These are phyloP conservation scores for Colaptes auratus DNA, from an alignment of 2,113 vertebrate genomes.

Conservation along the genomic window DNA sequence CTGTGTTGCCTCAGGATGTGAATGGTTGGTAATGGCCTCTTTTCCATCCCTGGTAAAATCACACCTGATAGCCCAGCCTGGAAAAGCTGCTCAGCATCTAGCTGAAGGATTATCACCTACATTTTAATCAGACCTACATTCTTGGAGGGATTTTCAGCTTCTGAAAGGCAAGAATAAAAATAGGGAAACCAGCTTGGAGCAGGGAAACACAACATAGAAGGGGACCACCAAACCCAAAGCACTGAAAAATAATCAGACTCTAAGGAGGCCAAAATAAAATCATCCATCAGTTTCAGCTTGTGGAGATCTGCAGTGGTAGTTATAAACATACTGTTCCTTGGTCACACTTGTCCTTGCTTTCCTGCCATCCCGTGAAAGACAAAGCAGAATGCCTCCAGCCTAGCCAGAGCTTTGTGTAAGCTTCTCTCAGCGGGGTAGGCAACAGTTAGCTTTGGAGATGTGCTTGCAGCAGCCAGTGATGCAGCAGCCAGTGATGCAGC, in stretches of 20 bases:
- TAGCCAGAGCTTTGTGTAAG: background rate
- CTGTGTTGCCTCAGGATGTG: background rate
- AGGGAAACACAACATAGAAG: background rate
- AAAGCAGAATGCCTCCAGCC: background rate
- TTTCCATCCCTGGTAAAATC: background rate
- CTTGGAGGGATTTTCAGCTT: background rate
- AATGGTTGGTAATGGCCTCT: background rate
- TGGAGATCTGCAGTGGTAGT: background rate
- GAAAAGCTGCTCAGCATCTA: background rate
- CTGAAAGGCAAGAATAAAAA: background rate
- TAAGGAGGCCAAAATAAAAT: background rate
- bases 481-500: no score
- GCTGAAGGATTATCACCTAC: background rate
- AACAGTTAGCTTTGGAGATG: fast-evolving
- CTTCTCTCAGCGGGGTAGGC: background rate
- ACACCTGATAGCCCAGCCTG: background rate
- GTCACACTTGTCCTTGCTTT: background rate
- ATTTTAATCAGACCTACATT: background rate
- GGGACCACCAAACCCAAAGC: background rate
- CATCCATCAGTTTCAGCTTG: background rate
- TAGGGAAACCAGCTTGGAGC: background rate
- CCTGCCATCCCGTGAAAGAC: background rate
- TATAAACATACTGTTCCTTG: background rate
- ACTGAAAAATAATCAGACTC: background rate
- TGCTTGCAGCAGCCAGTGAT: background rate